phyloP scores from a whole-genome alignment of 2,113 vertebrate genomes.

The Actenoides hombroni region DNA sequence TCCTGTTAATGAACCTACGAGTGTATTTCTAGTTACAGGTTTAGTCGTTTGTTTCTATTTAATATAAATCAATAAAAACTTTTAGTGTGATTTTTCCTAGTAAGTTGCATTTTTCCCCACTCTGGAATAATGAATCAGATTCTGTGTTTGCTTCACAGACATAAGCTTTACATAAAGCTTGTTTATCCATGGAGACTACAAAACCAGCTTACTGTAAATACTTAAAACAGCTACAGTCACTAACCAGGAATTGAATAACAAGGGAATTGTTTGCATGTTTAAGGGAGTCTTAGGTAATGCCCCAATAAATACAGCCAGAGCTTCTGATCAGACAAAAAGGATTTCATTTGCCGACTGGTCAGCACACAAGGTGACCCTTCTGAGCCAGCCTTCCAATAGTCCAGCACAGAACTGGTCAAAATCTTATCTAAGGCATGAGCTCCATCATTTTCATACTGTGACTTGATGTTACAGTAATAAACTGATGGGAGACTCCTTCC shows the following conservation, averaged over 20 bases:
- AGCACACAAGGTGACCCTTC: neutral
- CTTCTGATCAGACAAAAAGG: neutral
- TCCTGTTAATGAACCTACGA: neutral
- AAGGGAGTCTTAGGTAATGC: neutral
- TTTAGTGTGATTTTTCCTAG: neutral
- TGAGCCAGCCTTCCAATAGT: neutral
- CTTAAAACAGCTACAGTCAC: neutral
- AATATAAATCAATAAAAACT: neutral
- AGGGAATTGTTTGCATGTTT: neutral
- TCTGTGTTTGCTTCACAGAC: neutral
- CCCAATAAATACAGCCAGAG: neutral
- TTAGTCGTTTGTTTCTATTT: neutral
- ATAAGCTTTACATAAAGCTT: too few species aligned
- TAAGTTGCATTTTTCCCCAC: neutral
- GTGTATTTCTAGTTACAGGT: neutral
- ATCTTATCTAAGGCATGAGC: neutral
- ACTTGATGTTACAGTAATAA: neutral
- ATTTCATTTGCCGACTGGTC: neutral
- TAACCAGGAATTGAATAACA: neutral
- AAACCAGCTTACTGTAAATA: neutral
- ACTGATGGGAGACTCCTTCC: neutral
- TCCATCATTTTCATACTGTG: neutral
- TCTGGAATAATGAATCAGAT: neutral
- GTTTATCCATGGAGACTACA: neutral
- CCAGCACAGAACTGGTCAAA: neutral